Conservation (phyloP, 2,113 vertebrate species). For the Callocephalon fimbriatum region DNA sequence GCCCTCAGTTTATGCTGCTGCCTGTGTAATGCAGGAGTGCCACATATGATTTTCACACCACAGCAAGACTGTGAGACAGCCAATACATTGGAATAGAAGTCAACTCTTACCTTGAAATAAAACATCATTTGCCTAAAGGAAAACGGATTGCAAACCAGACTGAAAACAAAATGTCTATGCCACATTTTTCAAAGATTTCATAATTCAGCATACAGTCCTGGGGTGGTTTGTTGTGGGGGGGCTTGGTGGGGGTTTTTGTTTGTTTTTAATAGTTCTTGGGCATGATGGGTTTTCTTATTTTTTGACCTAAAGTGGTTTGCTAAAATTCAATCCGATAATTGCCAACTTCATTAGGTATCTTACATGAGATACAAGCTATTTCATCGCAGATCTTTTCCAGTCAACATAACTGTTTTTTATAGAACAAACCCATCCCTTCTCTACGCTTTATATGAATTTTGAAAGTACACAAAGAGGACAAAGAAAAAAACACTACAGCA, state of each 20-base stretch:
- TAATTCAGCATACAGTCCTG: neutral
- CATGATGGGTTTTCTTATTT: neutral
- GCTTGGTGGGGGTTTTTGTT: neutral
- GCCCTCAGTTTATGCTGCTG: neutral
- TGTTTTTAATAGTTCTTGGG: neutral
- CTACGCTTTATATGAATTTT: neutral
- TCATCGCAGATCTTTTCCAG: conserved; percentile 44
- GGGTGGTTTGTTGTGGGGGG: neutral
- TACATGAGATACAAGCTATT: conserved; percentile 43
- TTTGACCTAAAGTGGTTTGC: neutral
- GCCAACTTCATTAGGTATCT: conserved; percentile 46
- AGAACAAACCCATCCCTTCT: neutral
- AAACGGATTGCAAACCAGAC: neutral
- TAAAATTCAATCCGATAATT: conserved; percentile 18
- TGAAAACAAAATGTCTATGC: neutral
- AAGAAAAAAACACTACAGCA: neutral
- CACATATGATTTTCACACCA: neutral
- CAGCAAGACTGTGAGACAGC: neutral
- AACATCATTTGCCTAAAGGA: neutral
- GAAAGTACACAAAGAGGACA: neutral
- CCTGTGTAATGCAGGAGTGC: neutral
- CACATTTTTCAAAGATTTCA: neutral
- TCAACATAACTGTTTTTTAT: conserved; percentile 40
- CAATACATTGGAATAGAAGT: neutral
- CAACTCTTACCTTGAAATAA: neutral